Conservation (phyloP, 2,888 invertebrate species). For the Plebejus anna region DNA sequence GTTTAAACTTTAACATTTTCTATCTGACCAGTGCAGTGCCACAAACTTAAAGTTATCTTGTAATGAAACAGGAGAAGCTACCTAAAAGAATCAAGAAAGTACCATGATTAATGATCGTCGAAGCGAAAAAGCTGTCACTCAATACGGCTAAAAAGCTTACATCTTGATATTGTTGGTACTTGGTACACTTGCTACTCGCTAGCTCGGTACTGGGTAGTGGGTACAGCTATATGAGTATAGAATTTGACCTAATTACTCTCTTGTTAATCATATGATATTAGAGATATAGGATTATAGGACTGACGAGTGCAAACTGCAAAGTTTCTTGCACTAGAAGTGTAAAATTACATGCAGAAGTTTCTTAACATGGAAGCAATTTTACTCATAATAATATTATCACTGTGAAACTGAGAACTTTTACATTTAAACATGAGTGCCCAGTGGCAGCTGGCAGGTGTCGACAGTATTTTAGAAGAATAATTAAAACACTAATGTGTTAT, state of each 20-base stretch:
- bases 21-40: too few relatives aligned
- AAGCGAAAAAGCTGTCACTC: neutral
- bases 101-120: neutral
- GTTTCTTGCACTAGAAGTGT: neutral
- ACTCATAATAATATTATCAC: too few relatives aligned
- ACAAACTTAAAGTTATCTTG: too few relatives aligned
- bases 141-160: neutral
- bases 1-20: too few relatives aligned
- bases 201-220: neutral
- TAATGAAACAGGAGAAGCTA: too few relatives aligned
- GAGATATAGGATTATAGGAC: neutral
- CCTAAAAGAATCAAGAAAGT: neutral
- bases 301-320: neutral
- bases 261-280: neutral
- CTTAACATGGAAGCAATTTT: too few relatives aligned
- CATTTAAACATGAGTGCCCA: neutral
- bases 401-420: neutral
- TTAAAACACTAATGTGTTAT: neutral
- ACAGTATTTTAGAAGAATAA: neutral
- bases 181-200: neutral
- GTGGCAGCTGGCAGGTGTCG: slow-evolving; percentile 2
- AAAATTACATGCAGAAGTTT: too few relatives aligned
- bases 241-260: slow-evolving; percentile 1
- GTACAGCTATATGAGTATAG: neutral
- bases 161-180: neutral